Conservation (phyloP, 2,113 vertebrate genomes). For the Anhinga rufa region DNA sequence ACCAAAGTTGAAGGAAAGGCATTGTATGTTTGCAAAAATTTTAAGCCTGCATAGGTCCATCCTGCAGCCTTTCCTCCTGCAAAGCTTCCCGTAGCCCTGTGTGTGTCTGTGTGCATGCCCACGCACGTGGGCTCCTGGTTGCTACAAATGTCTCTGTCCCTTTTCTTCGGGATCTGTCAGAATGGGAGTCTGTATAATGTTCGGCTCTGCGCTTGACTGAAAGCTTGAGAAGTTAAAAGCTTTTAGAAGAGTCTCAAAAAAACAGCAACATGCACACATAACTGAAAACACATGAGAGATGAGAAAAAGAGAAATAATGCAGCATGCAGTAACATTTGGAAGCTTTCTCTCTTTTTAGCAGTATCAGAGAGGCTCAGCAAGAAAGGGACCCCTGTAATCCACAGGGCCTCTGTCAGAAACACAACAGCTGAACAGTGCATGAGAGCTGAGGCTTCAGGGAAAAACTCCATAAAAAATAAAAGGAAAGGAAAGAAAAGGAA, state of each 20-base stretch:
- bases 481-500: not conserved
- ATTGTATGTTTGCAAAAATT: not conserved
- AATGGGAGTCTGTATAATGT: slow-evolving; percentile 24
- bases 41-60: not conserved
- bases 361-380: slow-evolving; percentile 15
- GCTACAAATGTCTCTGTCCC: not conserved
- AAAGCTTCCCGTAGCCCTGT: not conserved
- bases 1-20: not conserved
- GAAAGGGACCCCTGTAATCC: slow-evolving; percentile 5
- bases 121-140: not conserved
- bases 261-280: not conserved
- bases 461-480: slow-evolving; percentile 61
- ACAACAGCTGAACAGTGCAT: slow-evolving; percentile 45
- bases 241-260: slow-evolving; percentile 39
- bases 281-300: slow-evolving; percentile 55
- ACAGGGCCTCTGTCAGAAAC: slow-evolving; percentile 18
- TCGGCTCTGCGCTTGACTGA: not conserved
- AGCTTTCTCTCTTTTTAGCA: slow-evolving; percentile 31
- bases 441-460: slow-evolving; percentile 42
- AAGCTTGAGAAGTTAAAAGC: slow-evolving; percentile 54
- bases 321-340: slow-evolving; percentile 27
- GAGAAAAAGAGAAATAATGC: slow-evolving; percentile 44
- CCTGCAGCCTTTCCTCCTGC: not conserved
- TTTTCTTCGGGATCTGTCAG: slow-evolving; percentile 19
- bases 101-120: not conserved